Percentiles rank a stretch among this genome's conserved stretches.
Conservation (phyloP, 2,113 vertebrate genomes). For the Hyperopisus bebe region DNA sequence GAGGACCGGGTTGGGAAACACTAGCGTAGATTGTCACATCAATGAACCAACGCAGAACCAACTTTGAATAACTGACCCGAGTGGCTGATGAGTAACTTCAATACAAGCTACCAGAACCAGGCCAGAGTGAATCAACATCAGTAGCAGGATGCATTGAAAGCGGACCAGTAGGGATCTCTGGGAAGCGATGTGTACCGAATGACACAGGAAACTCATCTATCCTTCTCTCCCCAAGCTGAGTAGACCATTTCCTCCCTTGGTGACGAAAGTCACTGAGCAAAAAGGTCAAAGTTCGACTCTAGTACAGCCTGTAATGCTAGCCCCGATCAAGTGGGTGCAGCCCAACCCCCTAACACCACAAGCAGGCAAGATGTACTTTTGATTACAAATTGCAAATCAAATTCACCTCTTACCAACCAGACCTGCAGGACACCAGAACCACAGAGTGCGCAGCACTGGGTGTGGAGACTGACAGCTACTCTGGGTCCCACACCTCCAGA, state of each 20-base stretch:
- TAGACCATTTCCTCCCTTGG: background rate
- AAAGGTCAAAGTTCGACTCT: background rate
- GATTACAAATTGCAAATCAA: conserved; percentile 13
- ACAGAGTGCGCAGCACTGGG: background rate
- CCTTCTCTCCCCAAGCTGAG: background rate
- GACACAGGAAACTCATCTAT: background rate
- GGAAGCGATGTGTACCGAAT: background rate
- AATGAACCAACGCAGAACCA: background rate
- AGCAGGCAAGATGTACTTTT: conserved; percentile 28
- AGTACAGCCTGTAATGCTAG: background rate
- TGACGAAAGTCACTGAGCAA: background rate
- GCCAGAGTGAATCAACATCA: background rate
- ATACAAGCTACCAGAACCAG: background rate
- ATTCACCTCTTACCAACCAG: conserved; percentile 17
- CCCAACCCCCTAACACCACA: conserved; percentile 10
- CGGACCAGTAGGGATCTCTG: background rate
- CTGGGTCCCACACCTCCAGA: conserved; percentile 20
- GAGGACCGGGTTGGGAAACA: background rate
- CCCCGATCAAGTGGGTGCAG: background rate
- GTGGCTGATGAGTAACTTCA: background rate
- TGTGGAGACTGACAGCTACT: conserved; percentile 4
- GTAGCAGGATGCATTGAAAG: background rate
- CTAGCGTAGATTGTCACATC: background rate
- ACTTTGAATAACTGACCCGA: background rate
- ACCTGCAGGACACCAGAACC: background rate